Conservation (phyloP, 2,113 vertebrate genomes). For the Neotragus pygmaeus region DNA sequence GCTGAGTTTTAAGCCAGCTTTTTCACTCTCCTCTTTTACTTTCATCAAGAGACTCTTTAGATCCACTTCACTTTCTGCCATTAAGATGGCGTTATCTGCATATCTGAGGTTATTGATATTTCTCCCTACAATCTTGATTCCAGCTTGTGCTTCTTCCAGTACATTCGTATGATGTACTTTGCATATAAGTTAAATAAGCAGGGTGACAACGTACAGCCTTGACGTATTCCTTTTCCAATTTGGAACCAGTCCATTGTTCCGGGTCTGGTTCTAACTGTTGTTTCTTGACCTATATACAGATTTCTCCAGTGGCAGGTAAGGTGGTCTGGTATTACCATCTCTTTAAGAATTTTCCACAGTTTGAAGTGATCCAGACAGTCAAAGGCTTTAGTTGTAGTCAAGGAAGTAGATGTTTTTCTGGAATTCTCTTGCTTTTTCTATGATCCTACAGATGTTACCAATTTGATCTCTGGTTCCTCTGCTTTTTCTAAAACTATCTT, state of each 20-base stretch:
- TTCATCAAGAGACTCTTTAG: background rate
- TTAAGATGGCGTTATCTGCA: background rate
- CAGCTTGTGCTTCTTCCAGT: background rate
- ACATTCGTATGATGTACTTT: background rate
- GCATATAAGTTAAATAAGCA: background rate
- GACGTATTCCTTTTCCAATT: background rate
- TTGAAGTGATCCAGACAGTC: rapidly evolving
- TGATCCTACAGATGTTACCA: background rate
- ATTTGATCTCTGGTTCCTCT: background rate
- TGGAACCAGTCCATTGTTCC: background rate
- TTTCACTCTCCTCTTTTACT: background rate
- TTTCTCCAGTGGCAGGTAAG: background rate
- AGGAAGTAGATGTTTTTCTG: background rate
- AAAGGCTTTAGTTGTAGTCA: background rate
- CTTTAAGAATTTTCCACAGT: background rate
- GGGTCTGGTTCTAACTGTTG: background rate
- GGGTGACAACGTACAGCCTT: background rate
- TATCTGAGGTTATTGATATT: background rate
- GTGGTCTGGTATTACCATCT: background rate
- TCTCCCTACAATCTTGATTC: background rate
- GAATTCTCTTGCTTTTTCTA: background rate
- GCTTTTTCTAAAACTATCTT: background rate
- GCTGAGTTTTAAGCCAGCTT: background rate
- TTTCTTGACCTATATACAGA: background rate
- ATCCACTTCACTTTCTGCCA: background rate